Evolutionary conservation across 2,797 vertebrate species (phyloP), one percentile per base, ranked within the genome.

Genomic region (Pangasius djambal): DNA sequence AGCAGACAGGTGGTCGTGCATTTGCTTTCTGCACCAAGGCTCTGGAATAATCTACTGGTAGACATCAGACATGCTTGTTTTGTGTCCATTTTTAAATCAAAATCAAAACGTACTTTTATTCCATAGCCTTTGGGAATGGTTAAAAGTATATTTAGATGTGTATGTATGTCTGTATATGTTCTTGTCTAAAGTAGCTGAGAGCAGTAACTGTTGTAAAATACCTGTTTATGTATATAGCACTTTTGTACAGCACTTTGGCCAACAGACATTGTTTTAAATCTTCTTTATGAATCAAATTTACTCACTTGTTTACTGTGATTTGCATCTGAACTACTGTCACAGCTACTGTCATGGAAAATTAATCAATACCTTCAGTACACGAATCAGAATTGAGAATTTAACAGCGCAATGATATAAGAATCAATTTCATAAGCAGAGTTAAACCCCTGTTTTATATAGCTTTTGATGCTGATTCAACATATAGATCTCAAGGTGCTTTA

Each of bases 391-490:
- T 3, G 10, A 79, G 20, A 83, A 12, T 61, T 25, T 3, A 65
- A 31, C 7, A 83, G 25, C 0, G 0, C 28, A 20, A 9, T 83
- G 28, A n/a, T 83, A 48, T 16, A 65, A 48, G 8, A 65, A 10
- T 59, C 79, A 1, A 9, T 57, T 79, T 57, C n/a, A 15, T 20
- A 31, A 55, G 16, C 6, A 28, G 12, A 63, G 6, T 63, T 63
- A 44, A 82, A 37, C 34, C 31, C 18, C 18, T 37, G 1, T 12
- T 2, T 52, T n/a, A 1, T 12, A 37, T 12, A 70, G 67, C 72
- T 69, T 90, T 70, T 85, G 37, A 83, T 72, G 52, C 9, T 77
- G 69, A 61, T 74, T 31, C 40, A 82, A 63, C 52, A 57, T 72
- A 57, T 65, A 72, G 5, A 2, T 40, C 87, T 83, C 79, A 22